phyloP scores from a whole-genome alignment of 2,797 vertebrate species.

The Ara ararauna region DNA sequence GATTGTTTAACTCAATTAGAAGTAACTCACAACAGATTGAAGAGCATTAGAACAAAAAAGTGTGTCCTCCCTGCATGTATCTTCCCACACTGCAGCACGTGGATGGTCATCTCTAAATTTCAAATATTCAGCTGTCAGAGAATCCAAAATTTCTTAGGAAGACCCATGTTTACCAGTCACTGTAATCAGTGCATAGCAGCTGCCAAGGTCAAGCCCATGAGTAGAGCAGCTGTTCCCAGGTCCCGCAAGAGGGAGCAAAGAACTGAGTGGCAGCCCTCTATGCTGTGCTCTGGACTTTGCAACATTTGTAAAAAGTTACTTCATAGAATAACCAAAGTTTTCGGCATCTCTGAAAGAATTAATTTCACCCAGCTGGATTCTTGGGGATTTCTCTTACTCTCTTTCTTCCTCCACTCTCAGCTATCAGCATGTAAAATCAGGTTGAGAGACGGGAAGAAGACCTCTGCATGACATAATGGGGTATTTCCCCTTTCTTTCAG shows the following conservation, averaged over 20 bases:
- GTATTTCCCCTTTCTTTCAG: not conserved
- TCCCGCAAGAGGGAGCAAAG: not conserved
- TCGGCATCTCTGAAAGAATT: not conserved
- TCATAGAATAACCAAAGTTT: not conserved
- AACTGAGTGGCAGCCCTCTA: not conserved
- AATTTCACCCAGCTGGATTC: not conserved
- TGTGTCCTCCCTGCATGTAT: not conserved
- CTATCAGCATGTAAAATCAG: not conserved
- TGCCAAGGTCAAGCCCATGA: not conserved
- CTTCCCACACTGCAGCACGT: not conserved
- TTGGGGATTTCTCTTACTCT: not conserved
- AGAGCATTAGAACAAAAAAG: slow-evolving; percentile 40
- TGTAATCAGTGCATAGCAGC: not conserved
- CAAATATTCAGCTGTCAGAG: not conserved
- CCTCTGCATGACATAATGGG: not conserved
- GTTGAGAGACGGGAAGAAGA: not conserved
- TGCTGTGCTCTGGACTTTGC: not conserved
- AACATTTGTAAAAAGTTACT: not conserved
- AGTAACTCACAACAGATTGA: slow-evolving; percentile 45
- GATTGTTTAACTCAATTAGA: slow-evolving; percentile 57
- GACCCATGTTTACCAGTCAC: not conserved
- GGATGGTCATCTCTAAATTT: slow-evolving; percentile 28
- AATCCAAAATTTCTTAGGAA: not conserved
- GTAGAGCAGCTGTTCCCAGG: not conserved
- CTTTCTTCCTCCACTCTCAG: not conserved